Conservation (phyloP, 2,888 invertebrate species). For the Andrena flavipes region DNA sequence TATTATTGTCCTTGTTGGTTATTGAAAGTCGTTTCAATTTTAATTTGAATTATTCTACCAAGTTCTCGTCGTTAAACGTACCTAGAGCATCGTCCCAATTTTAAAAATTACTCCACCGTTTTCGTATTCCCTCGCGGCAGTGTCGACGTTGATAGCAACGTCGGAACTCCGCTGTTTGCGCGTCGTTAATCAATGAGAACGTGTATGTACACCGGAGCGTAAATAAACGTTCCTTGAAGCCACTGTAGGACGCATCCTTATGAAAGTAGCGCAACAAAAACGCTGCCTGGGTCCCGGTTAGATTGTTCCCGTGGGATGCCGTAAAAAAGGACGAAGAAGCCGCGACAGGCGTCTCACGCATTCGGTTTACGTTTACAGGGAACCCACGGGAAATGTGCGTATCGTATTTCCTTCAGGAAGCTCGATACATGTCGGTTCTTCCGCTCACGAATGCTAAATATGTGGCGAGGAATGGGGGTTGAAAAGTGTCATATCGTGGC, state of each 20-base stretch:
- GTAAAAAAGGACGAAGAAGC: conserved; percentile 43
- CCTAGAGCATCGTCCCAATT: neutral
- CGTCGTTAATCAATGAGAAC: conserved; percentile 16
- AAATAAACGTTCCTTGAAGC: conserved; percentile 2
- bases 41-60: conserved; percentile 11
- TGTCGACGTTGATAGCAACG: neutral
- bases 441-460: conserved; percentile 43
- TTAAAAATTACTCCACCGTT: conserved; percentile 12
- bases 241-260: conserved; percentile 2
- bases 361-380: conserved; percentile 57
- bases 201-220: neutral
- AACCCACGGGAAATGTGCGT: conserved; percentile 64
- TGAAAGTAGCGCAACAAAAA: conserved; percentile 43
- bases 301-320: conserved; percentile 39
- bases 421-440: conserved; percentile 42
- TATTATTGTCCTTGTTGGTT: conserved; percentile 19
- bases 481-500: conserved; percentile 5
- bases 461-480: conserved; percentile 18
- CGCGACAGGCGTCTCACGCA: conserved; percentile 57
- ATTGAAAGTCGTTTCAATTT: conserved; percentile 43
- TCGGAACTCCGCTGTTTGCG: neutral
- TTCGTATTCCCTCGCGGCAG: neutral
- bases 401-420: conserved; percentile 63
- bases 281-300: conserved; percentile 14
- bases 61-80: neutral